These are phyloP conservation scores for Megaleporinus macrocephalus DNA, from an alignment of 2,113 vertebrate species.

Conservation along the genomic window DNA sequence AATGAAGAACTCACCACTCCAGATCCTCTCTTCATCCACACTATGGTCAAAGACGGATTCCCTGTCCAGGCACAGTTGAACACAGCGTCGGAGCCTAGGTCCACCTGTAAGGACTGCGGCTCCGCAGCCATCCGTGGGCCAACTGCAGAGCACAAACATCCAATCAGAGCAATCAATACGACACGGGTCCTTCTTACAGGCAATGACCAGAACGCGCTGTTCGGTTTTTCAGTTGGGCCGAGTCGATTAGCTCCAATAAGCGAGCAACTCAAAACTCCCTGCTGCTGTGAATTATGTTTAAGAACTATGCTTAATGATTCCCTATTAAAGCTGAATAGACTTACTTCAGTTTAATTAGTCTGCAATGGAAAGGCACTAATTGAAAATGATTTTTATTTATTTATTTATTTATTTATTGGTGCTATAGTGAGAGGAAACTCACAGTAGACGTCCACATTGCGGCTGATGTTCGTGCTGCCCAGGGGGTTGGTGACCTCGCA, in stretches of 20 bases:
- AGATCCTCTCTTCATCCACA: conserved; percentile 98
- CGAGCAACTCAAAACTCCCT: not conserved
- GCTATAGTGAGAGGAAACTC: conserved; percentile 70
- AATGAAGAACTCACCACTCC: conserved; percentile 86
- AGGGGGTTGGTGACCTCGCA: conserved; percentile 96
- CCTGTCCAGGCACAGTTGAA: conserved; percentile 98
- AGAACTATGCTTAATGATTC: conserved; percentile 21
- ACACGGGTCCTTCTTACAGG: not conserved
- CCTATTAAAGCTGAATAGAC: not conserved
- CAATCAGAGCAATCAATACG: conserved; percentile 18
- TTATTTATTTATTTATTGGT: no score
- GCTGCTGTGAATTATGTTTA: not conserved
- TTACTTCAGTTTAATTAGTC: not conserved
- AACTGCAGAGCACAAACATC: conserved; percentile 74
- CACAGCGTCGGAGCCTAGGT: conserved; percentile 90
- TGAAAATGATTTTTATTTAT: not conserved
- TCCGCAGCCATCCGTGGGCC: conserved; percentile 94
- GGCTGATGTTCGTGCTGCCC: conserved; percentile 97
- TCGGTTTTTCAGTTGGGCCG: not conserved
- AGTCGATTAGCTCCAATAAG: conserved; percentile 7
- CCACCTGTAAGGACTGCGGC: conserved; percentile 93
- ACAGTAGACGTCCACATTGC: conserved; percentile 97
- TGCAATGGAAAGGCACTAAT: not conserved
- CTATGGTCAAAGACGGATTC: conserved; percentile 96
- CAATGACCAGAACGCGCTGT: not conserved